Base-by-base conservation (phyloP, 2,113 vertebrate genomes). In the Macrotus californicus region DNA sequence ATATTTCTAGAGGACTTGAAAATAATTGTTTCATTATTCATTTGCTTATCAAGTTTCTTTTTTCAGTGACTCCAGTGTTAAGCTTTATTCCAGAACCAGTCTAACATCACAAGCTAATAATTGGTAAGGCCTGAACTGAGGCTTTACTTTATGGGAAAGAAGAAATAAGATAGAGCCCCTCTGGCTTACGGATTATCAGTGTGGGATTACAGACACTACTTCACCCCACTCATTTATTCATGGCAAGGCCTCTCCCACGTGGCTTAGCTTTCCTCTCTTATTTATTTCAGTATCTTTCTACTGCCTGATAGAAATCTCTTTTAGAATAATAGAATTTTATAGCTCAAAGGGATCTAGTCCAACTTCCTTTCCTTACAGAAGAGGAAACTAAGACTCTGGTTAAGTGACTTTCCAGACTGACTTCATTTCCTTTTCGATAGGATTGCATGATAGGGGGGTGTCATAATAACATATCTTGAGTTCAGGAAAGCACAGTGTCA, bases 151-250 rank as follows among this genome's bases (percentile, higher is more conserved):
- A 82, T 93, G 43, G 94, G 83, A 94, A 95, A 92, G 61, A 67
- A 94, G 87, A 94, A 96, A 83, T 50, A 81, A 56, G 86, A 94
- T 83, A 61, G 76, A 89, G 66, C 16, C 41, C 13, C 89, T 95
- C 89, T 97, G 97, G 91, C 93, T 96, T 96, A 70, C 95, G 95
- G 94, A 95, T 97, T 97, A 96, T 91, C 96, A 96, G 90, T 95
- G 69, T 96, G 95, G 79, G 77, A 56, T 97, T 97, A 75, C 94
- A 96, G 61, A 67, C 34, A 48, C 77, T 41, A 34, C 46, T 90
- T 96, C 59, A 95, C 77, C 61, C 75, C 34, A 52, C 61, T 93
- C 85, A 61, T 10, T 86, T 96, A 69, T 93, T 87, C 86, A 36
- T 73, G 66, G 80, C 89, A 94, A 24, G 24, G 91, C 83, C 95